Base-by-base conservation (phyloP, 2,113 vertebrate species). In the Cottus gobio region DNA sequence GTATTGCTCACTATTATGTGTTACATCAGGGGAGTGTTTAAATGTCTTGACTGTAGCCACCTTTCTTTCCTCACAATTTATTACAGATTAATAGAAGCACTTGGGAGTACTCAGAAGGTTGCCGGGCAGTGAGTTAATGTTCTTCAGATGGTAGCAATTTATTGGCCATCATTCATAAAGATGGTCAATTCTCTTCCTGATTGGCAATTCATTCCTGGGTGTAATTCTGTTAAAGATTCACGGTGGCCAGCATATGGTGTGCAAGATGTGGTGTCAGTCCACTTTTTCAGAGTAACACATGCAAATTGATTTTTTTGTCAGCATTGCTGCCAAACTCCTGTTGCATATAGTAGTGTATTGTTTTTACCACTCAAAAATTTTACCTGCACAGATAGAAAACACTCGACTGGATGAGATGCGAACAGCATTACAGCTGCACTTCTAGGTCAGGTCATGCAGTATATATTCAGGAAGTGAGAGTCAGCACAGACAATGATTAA, bases 11-110 rank as follows among this genome's bases (percentile, higher is more conserved):
- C 80, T 73, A 80, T 82, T 85, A 87, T 81, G 67, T 89, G 71
- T 77, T 89, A 73, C 67, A 83, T 85, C 83, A 75, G 58, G 75
- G 78, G 83, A 88, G 75, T 77, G 79, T 85, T 91, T 87, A 87
- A 70, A 75, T 65, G 81, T 78, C 76, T 85, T 82, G 80, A 85
- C 86, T 82, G 67, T 31, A 62, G 82, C 71, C 68, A 54, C 63
- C 81, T 75, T 75, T 90, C 60, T 87, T 83, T 82, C 52, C 13
- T 71, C 66, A 71, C 64, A 76, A 88, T 91, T 90, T 89, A 91
- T 87, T 83, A 79, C 60, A 69, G 77, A 85, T 85, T 62, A 90
- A 77, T 57, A 80, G 63, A 71, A 80, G 46, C 80, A 71, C 79
- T 79, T 72, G 80, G 78, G 85, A 87, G 56, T 66, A 62, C 73